Conservation (phyloP, 2,888 invertebrate species). For the Vanessa cardui region DNA sequence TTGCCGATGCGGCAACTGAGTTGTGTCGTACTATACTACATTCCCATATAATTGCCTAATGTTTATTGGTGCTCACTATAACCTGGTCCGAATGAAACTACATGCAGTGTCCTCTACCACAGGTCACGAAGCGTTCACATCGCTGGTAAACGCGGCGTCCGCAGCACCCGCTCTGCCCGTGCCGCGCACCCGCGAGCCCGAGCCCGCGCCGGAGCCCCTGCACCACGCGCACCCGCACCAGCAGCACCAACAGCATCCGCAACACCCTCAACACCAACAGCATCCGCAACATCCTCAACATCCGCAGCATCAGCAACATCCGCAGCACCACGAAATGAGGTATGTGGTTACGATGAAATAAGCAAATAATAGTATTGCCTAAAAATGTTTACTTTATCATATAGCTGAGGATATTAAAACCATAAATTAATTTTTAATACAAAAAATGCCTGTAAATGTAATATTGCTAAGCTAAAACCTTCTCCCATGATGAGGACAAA, state of each 20-base stretch:
- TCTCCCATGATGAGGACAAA: too few species aligned
- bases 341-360: not conserved
- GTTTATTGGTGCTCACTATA: too few species aligned
- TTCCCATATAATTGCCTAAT: too few species aligned
- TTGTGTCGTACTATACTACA: too few species aligned
- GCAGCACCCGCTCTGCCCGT: conserved; percentile 94
- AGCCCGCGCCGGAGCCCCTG: conserved; percentile 55
- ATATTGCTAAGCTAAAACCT: too few species aligned
- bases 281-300: conserved; percentile 50
- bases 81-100: not conserved
- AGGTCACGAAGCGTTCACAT: conserved; percentile 93
- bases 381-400: too few species aligned
- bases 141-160: conserved; percentile 95
- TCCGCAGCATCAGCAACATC: conserved; percentile 62
- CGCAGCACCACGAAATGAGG: conserved; percentile 54
- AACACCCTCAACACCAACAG: conserved; percentile 62
- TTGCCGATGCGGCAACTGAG: too few species aligned
- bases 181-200: conserved; percentile 79
- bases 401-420: too few species aligned
- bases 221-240: conserved; percentile 56
- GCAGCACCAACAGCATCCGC: conserved; percentile 60
- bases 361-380: too few species aligned
- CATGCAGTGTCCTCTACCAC: conserved; percentile 19
- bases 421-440: too few species aligned
- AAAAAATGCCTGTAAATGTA: too few species aligned